Evolutionary conservation across 1,140 invertebrate species (phyloP), one percentile per base, ranked within the genome.

Genomic region (Ganaspis sp.): DNA sequence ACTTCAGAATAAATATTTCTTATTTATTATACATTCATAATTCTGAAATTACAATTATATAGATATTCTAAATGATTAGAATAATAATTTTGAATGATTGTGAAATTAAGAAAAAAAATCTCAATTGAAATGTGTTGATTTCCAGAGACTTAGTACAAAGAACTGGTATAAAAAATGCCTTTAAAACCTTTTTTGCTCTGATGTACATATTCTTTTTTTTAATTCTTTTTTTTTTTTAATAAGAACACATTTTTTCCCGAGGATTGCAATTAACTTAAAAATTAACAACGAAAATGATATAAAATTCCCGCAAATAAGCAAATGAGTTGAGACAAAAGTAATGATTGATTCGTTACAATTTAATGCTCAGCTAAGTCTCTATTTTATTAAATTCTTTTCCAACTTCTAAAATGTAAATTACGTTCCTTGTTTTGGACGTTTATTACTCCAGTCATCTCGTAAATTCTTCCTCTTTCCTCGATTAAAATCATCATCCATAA

Each of bases 311-410:
- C n/a, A 45, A 15, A 45, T 17, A 49, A 49, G 4, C 4, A 45
- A 45, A 45, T 15, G n/a, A 45, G 42, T 4, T 34, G 6, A 34
- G 29, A 6, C 2, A 34, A 34, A 34, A 34, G 6, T 34, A 34
- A 34, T 34, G 29, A 34, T 34, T 34, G 6, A 34, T 34, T 34
- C 29, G 6, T 34, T 34, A 34, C 6, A 6, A 2, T 6, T 34
- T 6, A 34, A 34, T 34, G 2, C 29, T 6, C 29, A 34, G 29
- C 29, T 34, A 34, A 34, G 29, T 34, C 29, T 34, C 6, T 3
- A 34, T 34, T 34, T 49, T 23, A 9, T 49, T 49, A 49, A 45
- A 71, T 71, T 72, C 23, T 49, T 19, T 72, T 72, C 19, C 12
- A 15, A 58, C 11, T 54, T 12, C 23, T 29, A 64, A 34, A 29